phyloP scores from a whole-genome alignment of 1,140 invertebrate species.

The Brachionus paranguensis region DNA sequence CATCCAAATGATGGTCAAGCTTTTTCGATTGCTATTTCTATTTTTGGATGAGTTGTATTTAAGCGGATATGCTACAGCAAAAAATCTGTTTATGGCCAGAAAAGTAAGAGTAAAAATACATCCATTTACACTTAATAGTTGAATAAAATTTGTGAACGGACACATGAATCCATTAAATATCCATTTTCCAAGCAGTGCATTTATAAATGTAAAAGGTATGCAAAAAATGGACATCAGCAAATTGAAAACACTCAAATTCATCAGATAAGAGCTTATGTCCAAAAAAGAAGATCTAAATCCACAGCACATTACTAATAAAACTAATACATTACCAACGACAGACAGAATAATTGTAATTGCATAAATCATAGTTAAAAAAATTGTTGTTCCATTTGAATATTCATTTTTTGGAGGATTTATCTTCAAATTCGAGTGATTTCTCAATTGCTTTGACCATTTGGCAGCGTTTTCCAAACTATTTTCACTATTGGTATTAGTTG shows the following conservation, averaged over 20 bases:
- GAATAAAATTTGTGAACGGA: constrained; percentile 11
- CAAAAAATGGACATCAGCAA: constrained; percentile 21
- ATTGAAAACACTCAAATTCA: constrained; percentile 22
- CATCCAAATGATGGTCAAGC: background rate
- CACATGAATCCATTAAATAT: constrained; percentile 15
- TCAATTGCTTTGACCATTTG: background rate
- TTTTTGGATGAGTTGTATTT: constrained; percentile 16
- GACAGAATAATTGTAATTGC: background rate
- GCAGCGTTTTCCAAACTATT: background rate
- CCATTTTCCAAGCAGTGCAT: constrained; percentile 5
- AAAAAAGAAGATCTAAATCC: constrained; percentile 17
- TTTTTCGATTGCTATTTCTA: background rate
- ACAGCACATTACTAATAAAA: constrained; percentile 9
- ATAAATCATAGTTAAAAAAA: constrained; percentile 15
- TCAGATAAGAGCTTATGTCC: constrained; percentile 16
- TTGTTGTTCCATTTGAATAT: background rate
- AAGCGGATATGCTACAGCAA: constrained; percentile 1
- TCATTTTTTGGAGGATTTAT: background rate
- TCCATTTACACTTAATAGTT: constrained; percentile 8
- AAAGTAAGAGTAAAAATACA: constrained; percentile 18
- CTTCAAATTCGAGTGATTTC: background rate
- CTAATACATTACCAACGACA: background rate
- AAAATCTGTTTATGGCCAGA: constrained; percentile 24
- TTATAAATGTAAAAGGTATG: constrained; percentile 21
- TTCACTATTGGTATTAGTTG: background rate